These are phyloP conservation scores for Melangyna quadrimaculata DNA, from an alignment of 2,888 invertebrate species.

Conservation along the genomic window DNA sequence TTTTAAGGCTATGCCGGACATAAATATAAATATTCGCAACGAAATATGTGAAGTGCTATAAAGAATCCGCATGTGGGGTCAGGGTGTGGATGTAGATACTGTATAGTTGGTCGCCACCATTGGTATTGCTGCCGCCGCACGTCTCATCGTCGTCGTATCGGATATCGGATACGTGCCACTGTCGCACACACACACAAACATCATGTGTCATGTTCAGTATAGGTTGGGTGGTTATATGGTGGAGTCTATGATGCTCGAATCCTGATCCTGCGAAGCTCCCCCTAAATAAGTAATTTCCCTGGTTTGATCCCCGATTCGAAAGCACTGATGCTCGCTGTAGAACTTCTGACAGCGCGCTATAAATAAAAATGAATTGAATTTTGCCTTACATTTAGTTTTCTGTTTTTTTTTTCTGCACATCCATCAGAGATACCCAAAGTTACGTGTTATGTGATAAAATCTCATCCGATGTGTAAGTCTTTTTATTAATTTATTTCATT, in stretches of 20 bases:
- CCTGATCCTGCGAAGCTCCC: constrained; percentile 19
- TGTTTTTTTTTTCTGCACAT: constrained; percentile 16
- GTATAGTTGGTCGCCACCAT: neutral
- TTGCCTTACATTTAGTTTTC: constrained; percentile 50
- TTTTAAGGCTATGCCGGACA: constrained; percentile 71
- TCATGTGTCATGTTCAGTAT: constrained; percentile 54
- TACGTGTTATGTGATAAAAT: constrained; percentile 68
- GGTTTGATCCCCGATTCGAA: constrained; percentile 37
- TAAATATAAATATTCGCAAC: constrained; percentile 72
- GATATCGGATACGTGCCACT: constrained; percentile 67
- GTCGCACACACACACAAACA: constrained; percentile 33
- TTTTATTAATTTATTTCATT: constrained; percentile 72
- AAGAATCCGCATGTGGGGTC: constrained; percentile 66
- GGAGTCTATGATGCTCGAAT: neutral
- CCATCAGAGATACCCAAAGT: constrained; percentile 46
- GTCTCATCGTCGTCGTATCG: constrained; percentile 37
- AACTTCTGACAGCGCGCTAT: constrained; percentile 67
- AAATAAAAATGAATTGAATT: constrained; percentile 70
- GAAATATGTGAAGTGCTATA: constrained; percentile 72
- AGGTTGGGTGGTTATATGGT: neutral
- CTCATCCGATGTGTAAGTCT: constrained; percentile 64
- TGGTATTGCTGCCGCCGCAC: constrained; percentile 25
- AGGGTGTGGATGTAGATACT: constrained; percentile 3
- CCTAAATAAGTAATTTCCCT: constrained; percentile 69
- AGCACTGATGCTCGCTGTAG: constrained; percentile 39